Evolutionary conservation across 37 sponge, comb jelly and placozoan species (phyloP).

Genomic region (Crambe crambe): DNA sequence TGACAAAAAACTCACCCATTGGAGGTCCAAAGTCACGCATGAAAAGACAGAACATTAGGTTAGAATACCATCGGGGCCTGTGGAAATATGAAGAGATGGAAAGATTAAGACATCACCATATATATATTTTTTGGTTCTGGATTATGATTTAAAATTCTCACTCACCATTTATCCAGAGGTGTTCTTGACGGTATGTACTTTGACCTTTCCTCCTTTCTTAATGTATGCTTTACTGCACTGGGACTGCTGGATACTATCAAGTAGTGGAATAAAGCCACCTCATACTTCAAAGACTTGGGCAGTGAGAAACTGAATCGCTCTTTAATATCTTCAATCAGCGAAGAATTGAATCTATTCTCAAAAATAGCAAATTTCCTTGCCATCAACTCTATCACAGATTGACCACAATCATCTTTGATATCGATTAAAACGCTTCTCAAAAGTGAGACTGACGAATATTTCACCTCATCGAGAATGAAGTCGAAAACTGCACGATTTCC

Average conservation of each 20-base stretch:
- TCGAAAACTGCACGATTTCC: constrained; percentile 7
- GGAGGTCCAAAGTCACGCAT: not conserved
- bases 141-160: not conserved
- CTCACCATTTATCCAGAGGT: constrained; percentile 23
- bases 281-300: not conserved
- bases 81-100: not conserved
- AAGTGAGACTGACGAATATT: not conserved
- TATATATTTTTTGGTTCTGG: not conserved
- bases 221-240: no score
- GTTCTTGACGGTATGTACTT: not conserved
- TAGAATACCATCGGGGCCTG: constrained; percentile 11
- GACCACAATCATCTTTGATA: not conserved
- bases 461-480: constrained; percentile 6
- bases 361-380: not conserved
- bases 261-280: constrained; percentile 22
- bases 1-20: not conserved
- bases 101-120: not conserved
- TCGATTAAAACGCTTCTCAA: not conserved
- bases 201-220: not conserved
- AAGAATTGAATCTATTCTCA: not conserved
- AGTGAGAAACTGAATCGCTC: not conserved
- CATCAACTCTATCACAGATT: constrained; percentile 11
- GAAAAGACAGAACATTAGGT: not conserved
- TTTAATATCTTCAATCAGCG: not conserved
- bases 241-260: not conserved